Conservation (phyloP, 2,113 vertebrate genomes). For the Callocephalon fimbriatum region DNA sequence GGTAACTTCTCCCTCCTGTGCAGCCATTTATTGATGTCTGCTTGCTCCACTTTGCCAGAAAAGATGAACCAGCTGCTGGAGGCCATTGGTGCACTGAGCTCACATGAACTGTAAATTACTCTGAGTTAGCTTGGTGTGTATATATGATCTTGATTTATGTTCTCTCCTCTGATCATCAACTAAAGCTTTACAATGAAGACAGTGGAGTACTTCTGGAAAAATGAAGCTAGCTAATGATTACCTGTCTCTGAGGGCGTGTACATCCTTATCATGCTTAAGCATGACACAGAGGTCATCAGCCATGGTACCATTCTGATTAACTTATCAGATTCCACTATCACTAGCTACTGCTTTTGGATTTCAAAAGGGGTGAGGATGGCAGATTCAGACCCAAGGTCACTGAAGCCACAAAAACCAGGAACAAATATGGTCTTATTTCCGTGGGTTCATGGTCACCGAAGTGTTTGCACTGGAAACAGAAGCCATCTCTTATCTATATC, state of each 20-base stretch:
- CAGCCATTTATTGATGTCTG: background rate
- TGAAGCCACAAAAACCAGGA: background rate
- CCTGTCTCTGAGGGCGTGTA: background rate
- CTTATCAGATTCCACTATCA: background rate
- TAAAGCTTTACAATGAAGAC: background rate
- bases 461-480: background rate
- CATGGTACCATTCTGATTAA: background rate
- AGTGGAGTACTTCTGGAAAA: background rate
- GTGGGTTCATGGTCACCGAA: background rate
- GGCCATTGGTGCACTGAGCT: background rate
- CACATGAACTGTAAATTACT: background rate
- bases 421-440: background rate
- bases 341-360: background rate
- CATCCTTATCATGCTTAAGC: background rate
- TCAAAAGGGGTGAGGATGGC: background rate
- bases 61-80: background rate
- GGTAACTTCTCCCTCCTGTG: background rate
- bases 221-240: conserved; percentile 34
- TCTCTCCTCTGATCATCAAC: background rate
- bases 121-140: background rate
- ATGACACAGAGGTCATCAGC: background rate
- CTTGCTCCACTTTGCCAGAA: background rate
- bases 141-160: background rate
- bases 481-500: background rate
- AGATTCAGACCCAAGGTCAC: background rate